phyloP scores from a whole-genome alignment of 2,113 vertebrate species.

The Oreotrochilus melanogaster region DNA sequence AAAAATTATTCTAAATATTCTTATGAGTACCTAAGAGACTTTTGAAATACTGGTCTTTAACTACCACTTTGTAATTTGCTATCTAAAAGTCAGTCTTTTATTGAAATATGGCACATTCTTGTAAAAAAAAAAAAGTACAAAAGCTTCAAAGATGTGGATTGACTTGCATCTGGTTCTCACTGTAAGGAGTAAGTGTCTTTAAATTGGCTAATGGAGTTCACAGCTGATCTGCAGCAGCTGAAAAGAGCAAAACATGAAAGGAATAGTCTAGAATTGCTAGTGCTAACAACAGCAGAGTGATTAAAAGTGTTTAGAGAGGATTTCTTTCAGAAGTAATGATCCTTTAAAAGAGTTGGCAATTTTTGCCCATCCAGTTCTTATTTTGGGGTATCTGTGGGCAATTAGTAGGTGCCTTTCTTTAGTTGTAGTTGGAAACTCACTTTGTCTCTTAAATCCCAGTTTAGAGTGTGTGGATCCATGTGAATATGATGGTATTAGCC shows the following conservation, averaged over 20 bases:
- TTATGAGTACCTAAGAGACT: not conserved
- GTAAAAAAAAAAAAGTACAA: constrained; percentile 20
- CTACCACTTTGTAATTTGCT: constrained; percentile 12
- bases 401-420: not conserved
- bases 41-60: constrained; percentile 41
- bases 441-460: not conserved
- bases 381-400: not conserved
- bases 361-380: not conserved
- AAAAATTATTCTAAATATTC: constrained; percentile 24
- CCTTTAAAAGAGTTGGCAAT: not conserved
- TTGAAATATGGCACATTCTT: constrained; percentile 14
- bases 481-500: not conserved
- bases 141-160: constrained; percentile 42
- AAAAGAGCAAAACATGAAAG: constrained; percentile 32
- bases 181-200: constrained; percentile 31
- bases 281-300: constrained; percentile 9
- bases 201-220: constrained; percentile 50
- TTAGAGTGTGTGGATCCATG: not conserved
- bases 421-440: not conserved
- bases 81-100: constrained; percentile 5
- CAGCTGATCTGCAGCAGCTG: constrained; percentile 5
- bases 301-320: constrained; percentile 32
- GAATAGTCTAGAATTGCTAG: not conserved
- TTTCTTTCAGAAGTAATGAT: not conserved
- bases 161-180: constrained; percentile 19